Base-by-base conservation (phyloP, 2,113 vertebrate species). In the Zosterops hypoxanthus region DNA sequence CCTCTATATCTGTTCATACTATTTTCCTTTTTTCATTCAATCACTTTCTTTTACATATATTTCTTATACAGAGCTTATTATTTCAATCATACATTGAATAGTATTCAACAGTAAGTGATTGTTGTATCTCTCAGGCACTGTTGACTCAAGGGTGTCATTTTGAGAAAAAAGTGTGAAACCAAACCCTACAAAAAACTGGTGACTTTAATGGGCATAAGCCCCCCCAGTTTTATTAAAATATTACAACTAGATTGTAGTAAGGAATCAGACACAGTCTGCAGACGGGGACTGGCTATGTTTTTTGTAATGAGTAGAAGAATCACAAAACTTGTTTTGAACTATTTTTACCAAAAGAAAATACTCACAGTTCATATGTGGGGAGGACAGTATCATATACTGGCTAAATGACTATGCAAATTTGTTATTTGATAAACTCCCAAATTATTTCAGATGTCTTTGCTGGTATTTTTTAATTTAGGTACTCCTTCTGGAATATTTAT, bases 151-250 rank as follows among this genome's bases (percentile, higher is more conserved):
- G 8, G 7, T 34, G 15, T 5, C 14, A 33, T 52, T 92, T 42
- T 42, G 14, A 11, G 44, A 44, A 86, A 79, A 60, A 60, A 2
- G 19, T 49, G 5, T 5, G 39, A 34, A 70, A 33, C 2, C 10
- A 64, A 59, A 49, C 2, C 10, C 2, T 16, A 33, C 12, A 7
- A 66, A 70, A 78, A 33, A 0, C 0, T 47, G 10, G 14, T 63
- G 22, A 49, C 6, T 72, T 59, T n/a, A 68, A 28, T 41, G 28
- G 9, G 20, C 8, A 76, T 33, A 61, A 71, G 2, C 0, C 0
- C 8, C 15, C 9, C 19, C 12, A 16, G 50, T 22, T 53, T 34
- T 78, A 23, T 53, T 49, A 2, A 52, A 50, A 57, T 66, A 66
- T 14, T 10, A 0, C 23, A 39, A 50, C 59, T 15, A 5, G 3